Conservation (phyloP, 2,113 vertebrate species). For the Nannobrachium achirus region DNA sequence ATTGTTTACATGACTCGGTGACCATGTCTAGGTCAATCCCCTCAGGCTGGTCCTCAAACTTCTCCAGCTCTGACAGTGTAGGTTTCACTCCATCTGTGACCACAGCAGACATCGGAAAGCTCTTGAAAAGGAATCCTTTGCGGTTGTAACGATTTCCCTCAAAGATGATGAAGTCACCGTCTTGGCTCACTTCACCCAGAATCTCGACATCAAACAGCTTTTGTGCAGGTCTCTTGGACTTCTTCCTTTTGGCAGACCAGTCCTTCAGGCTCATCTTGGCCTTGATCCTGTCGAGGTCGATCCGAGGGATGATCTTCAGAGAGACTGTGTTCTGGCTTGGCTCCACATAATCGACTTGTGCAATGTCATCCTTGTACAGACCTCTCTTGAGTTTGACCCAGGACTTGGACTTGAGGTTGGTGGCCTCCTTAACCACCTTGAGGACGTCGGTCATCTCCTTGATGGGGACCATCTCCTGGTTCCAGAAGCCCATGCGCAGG, state of each 20-base stretch:
- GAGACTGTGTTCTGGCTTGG: slow-evolving; percentile 97
- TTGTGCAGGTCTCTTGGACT: slow-evolving; percentile 92
- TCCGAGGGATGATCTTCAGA: slow-evolving; percentile 95
- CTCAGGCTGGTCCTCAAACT: slow-evolving; percentile 95
- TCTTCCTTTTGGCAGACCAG: slow-evolving; percentile 94
- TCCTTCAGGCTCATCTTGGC: slow-evolving; percentile 97
- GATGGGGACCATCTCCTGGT: slow-evolving; percentile 99
- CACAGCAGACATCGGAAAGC: slow-evolving; percentile 97
- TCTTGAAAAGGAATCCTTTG: slow-evolving; percentile 97
- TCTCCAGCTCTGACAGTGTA: slow-evolving; percentile 93
- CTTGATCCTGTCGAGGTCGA: slow-evolving; percentile 95
- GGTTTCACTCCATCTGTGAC: slow-evolving; percentile 96
- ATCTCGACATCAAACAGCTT: slow-evolving; percentile 93
- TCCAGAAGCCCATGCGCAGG: slow-evolving; percentile 95
- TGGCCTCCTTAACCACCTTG: slow-evolving; percentile 96
- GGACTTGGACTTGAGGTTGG: slow-evolving; percentile 95
- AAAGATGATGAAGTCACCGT: slow-evolving; percentile 97
- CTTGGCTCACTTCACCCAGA: slow-evolving; percentile 90
- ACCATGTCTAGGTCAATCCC: slow-evolving; percentile 97
- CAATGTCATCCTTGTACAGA: slow-evolving; percentile 95
- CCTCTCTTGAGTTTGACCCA: slow-evolving; percentile 96
- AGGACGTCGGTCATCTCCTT: slow-evolving; percentile 98
- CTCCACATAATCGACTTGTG: slow-evolving; percentile 96
- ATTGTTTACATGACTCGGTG: slow-evolving; percentile 92
- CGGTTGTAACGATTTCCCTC: slow-evolving; percentile 96